phyloP scores from a whole-genome alignment of 2,113 vertebrate genomes.

The Nettapus auritus region DNA sequence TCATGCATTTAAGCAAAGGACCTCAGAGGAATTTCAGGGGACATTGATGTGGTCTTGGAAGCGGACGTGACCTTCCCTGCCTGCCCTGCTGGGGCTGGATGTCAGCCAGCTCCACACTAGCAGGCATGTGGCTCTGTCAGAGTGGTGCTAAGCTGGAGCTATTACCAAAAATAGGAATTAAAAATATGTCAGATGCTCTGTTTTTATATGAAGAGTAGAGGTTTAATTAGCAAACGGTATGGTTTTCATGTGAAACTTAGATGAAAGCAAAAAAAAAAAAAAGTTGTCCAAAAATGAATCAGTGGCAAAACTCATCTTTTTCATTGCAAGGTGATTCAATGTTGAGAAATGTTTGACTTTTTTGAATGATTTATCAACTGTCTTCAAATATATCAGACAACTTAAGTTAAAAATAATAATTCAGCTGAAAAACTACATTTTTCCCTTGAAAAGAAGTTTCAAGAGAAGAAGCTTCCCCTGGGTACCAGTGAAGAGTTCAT shows the following conservation, averaged over 20 bases:
- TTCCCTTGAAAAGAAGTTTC: background rate
- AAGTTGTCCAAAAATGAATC: background rate
- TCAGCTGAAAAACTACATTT: slow-evolving; percentile 1
- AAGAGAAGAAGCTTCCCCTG: background rate
- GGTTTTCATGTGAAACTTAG: background rate
- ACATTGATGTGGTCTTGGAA: background rate
- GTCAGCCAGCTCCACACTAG: background rate
- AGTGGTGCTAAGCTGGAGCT: background rate
- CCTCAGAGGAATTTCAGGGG: background rate
- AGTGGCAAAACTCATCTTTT: background rate
- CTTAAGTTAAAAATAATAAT: slow-evolving; percentile 3
- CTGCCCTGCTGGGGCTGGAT: background rate
- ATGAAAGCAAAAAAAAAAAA: background rate
- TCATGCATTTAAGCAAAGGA: background rate
- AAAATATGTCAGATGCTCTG: background rate
- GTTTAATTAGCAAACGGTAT: background rate
- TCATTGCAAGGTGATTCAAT: background rate
- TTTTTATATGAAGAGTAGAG: background rate
- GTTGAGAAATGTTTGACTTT: background rate
- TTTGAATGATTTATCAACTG: slow-evolving; percentile 22
- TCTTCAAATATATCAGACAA: background rate
- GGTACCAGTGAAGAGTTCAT: background rate
- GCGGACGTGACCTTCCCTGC: slow-evolving; percentile 22
- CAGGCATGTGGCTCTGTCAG: slow-evolving; percentile 13
- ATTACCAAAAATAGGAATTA: slow-evolving; percentile 47